Evolutionary conservation across 2,113 vertebrate species (phyloP).

Genomic region (Ardeotis arabs): DNA sequence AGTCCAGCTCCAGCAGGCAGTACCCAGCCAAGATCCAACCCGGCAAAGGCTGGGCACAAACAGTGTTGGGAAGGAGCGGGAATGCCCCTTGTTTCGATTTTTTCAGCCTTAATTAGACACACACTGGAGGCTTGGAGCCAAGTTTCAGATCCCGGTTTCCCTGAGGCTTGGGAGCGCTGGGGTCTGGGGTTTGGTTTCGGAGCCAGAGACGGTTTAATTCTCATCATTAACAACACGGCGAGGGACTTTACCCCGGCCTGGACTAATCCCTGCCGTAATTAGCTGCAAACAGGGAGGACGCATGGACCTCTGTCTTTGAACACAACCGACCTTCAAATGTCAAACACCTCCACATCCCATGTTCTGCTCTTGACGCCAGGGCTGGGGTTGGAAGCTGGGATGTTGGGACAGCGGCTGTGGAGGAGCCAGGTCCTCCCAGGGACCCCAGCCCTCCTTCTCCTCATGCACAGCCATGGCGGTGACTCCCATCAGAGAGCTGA

Average conservation of each 20-base stretch:
- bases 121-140: neutral
- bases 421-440: neutral
- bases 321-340: neutral
- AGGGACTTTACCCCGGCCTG: neutral
- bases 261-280: neutral
- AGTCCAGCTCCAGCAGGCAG: neutral
- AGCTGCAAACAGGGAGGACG: neutral
- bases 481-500: neutral
- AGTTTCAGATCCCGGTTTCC: neutral
- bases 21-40: neutral
- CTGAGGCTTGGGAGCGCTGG: neutral
- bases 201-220: neutral
- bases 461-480: accelerated
- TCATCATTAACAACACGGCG: neutral
- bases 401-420: accelerated
- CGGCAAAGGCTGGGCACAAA: neutral
- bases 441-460: neutral
- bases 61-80: neutral
- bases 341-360: neutral
- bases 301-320: neutral
- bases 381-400: neutral
- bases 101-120: slow-evolving; percentile 6
- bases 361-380: neutral
- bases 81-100: neutral
- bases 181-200: neutral